Percentiles rank a stretch among this genome's conserved stretches.
Evolutionary conservation across 2,797 vertebrate species (phyloP).

Genomic region (Poeciliopsis presidionis): DNA sequence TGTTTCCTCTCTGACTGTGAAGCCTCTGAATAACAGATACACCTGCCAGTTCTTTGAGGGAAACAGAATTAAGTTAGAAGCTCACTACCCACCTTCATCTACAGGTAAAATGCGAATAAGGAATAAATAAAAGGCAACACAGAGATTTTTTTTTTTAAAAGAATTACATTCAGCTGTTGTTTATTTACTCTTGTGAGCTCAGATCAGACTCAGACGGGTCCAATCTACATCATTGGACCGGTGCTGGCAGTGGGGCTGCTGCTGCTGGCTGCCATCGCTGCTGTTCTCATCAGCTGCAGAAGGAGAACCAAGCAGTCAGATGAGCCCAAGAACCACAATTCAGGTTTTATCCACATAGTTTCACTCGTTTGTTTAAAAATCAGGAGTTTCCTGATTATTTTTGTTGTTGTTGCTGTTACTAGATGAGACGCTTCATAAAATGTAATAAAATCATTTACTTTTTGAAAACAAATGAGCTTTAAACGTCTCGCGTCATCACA

Average conservation of each 20-base stretch:
- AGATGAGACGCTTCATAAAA: background rate
- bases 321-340: background rate
- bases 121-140: background rate
- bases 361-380: background rate
- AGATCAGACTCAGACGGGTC: background rate
- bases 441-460: background rate
- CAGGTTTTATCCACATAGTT: background rate
- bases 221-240: background rate
- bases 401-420: no score
- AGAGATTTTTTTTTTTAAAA: background rate
- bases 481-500: background rate
- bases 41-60: conserved; percentile 15
- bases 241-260: background rate
- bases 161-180: background rate
- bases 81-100: conserved; percentile 19
- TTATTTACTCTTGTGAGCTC: background rate
- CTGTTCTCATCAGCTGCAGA: background rate
- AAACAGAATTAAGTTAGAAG: background rate
- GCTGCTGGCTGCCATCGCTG: background rate
- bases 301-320: background rate
- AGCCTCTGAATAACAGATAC: conserved; percentile 14
- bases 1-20: conserved; percentile 20
- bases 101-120: no score
- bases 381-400: no score
- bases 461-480: background rate